phyloP scores from a whole-genome alignment of 2,797 vertebrate genomes.

The Syncerus caffer region DNA sequence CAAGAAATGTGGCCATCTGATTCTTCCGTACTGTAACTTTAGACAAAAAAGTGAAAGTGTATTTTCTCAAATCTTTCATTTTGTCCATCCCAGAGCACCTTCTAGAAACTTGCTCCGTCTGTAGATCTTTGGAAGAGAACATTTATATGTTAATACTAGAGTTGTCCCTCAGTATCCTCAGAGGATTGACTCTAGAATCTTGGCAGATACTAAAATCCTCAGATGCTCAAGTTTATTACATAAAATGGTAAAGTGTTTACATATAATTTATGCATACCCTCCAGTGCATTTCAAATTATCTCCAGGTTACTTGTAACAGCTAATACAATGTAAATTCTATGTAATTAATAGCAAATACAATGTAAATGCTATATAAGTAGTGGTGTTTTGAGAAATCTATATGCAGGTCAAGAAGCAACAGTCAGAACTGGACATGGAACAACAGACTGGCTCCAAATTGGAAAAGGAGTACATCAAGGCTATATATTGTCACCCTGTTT shows the following conservation, averaged over 20 bases:
- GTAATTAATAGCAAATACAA: background rate
- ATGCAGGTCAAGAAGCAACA: too few relatives aligned
- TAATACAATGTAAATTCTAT: background rate
- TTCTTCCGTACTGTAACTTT: background rate
- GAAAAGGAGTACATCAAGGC: too few relatives aligned
- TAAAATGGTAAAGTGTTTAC: background rate
- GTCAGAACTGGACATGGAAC: too few relatives aligned
- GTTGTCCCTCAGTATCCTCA: background rate
- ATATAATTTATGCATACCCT: background rate
- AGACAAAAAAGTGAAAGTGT: background rate
- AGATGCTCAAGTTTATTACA: background rate
- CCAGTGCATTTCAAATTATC: background rate
- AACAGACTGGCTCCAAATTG: too few relatives aligned
- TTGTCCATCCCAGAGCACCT: background rate
- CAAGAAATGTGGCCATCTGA: background rate
- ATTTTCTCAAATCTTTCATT: background rate
- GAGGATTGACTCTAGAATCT: background rate
- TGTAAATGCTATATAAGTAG: background rate
- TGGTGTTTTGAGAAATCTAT: too few relatives aligned
- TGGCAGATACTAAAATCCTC: background rate
- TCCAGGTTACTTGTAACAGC: background rate
- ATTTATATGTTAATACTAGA: background rate
- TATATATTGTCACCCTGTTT: too few relatives aligned
- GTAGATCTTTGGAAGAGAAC: background rate
- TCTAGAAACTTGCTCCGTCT: background rate